Base-by-base conservation (phyloP, 2,797 vertebrate genomes). In the Coregonus sp. region DNA sequence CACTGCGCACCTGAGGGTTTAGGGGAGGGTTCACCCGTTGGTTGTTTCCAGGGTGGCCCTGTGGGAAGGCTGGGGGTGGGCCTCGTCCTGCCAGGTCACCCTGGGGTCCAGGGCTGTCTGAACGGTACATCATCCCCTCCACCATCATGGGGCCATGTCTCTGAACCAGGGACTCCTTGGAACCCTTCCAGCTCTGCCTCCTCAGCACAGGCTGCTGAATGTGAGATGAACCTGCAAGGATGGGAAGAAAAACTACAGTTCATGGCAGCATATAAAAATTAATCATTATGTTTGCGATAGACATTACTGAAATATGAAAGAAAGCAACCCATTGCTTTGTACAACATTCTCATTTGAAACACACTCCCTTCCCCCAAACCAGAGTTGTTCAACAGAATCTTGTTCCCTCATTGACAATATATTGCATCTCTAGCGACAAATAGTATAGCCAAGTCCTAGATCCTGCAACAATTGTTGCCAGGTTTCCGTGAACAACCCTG, bases 111-210 rank as follows among this genome's bases (percentile, higher is more conserved):
- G 97, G 96, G 76, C 95, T 98, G 85, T 97, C 97, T 0, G 97
- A 95, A 83, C 94, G 95, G 87, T 97, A 99, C 77, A 94, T 90
- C 7, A 94, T 93, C 1, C 92, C 94, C 0, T 99, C 97, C 78
- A 92, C 93, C 86, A 97, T 88, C 3, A 96, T 85, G 63, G 95
- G 94, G 18, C 94, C 96, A 0, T 96, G 96, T 71, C 98, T 92
- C 80, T 96, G 95, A 76, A 95, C 96, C 90, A 99, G 80, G 76
- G 98, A 98, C 87, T 99, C 98, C 87, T 98, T 99, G 15, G 98
- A 99, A 75, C 96, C 98, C 89, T 99, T 99, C 98, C 97, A 99
- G 93, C 98, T 99, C 25, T 94, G 95, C 82, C 94, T 96, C 81
- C 98, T 93, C 87, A 97, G 94, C 83, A 99, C 87, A 0, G 96